Percentiles rank a stretch among this genome's conserved stretches.
Evolutionary conservation across 2,113 vertebrate genomes (phyloP).

Genomic region (Rhineura floridana): DNA sequence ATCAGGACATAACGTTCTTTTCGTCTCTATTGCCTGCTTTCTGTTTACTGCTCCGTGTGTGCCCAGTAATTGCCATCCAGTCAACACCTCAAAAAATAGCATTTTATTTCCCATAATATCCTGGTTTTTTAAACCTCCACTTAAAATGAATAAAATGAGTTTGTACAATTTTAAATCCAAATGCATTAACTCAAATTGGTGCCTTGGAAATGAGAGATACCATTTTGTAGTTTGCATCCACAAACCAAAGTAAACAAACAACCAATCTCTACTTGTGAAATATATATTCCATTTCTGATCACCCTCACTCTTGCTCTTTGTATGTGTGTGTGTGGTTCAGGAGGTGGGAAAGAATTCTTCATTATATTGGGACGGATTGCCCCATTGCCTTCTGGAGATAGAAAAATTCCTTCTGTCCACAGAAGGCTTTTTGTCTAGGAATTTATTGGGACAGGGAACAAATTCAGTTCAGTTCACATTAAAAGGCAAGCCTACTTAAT

Average conservation of each 20-base stretch:
- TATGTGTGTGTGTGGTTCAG: neutral
- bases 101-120: neutral
- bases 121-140: neutral
- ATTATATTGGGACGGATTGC: neutral
- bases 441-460: too few species aligned
- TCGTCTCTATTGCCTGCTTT: conserved; percentile 3
- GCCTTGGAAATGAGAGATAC: conserved; percentile 26
- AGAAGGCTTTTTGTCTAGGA: too few species aligned
- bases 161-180: conserved; percentile 48
- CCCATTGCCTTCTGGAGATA: too few species aligned
- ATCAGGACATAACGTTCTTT: conserved; percentile 25
- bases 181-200: conserved; percentile 32
- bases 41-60: conserved; percentile 9
- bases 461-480: too few species aligned
- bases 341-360: neutral
- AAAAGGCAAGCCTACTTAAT: too few species aligned
- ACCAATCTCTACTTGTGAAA: conserved; percentile 29
- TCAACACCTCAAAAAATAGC: conserved; percentile 4
- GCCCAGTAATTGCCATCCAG: conserved; percentile 29
- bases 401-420: too few species aligned
- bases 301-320: too few species aligned
- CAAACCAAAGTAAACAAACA: conserved; percentile 31
- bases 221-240: conserved; percentile 19
- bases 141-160: conserved; percentile 16
- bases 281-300: conserved; percentile 1